Percentiles rank a stretch among this genome's conserved stretches.
Conservation (phyloP, 2,113 vertebrate genomes). For the Empidonax traillii region DNA sequence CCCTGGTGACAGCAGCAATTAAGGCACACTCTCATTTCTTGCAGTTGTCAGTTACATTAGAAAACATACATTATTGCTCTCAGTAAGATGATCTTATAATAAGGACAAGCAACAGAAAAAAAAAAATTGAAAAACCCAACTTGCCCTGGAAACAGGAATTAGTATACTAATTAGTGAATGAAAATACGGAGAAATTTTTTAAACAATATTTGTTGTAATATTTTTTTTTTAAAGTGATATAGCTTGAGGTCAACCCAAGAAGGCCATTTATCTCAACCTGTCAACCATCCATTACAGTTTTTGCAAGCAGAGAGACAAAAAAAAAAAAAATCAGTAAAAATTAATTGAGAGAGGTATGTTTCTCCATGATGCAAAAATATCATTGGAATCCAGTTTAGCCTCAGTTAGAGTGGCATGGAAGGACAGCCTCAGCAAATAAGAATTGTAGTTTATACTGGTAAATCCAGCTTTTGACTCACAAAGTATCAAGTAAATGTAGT, state of each 20-base stretch:
- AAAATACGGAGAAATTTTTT: background rate
- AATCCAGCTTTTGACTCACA: background rate
- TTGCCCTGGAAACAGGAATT: constrained; percentile 41
- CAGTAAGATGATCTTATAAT: background rate
- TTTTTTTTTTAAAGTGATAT: background rate
- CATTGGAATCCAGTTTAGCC: background rate
- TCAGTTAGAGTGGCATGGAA: background rate
- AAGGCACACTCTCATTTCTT: background rate
- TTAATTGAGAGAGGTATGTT: background rate
- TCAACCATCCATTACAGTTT: background rate
- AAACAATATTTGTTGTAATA: background rate
- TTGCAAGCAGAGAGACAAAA: background rate
- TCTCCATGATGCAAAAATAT: background rate
- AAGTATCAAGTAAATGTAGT: background rate
- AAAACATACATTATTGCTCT: background rate
- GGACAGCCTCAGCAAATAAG: background rate
- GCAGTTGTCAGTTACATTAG: background rate
- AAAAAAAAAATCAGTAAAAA: background rate
- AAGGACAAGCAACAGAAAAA: background rate
- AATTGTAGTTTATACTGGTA: accelerated
- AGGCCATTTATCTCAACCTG: background rate
- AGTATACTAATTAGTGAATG: background rate
- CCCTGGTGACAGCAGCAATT: background rate
- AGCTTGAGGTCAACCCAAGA: background rate
- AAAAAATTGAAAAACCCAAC: background rate